Conservation (phyloP, 2,888 invertebrate species). For the Xylophagus ater region DNA sequence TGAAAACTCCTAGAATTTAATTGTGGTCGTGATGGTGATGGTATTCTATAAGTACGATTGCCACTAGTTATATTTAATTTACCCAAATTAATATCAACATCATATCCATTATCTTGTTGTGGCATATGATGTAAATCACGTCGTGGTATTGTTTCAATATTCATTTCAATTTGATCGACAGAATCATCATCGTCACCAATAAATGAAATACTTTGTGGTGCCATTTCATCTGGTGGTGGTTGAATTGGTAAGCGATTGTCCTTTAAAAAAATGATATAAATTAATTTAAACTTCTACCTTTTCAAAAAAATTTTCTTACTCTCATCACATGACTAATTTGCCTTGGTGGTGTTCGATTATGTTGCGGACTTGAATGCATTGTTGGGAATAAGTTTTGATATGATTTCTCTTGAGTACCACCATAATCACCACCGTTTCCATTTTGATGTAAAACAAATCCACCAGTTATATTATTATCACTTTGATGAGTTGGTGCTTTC, state of each 20-base stretch:
- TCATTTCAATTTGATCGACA: slow-evolving; percentile 35
- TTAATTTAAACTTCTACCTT: neutral
- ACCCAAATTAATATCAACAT: slow-evolving; percentile 55
- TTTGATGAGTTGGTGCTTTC: slow-evolving; percentile 31
- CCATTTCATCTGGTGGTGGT: slow-evolving; percentile 70
- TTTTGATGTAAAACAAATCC: slow-evolving; percentile 59
- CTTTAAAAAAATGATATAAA: slow-evolving; percentile 10
- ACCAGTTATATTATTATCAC: slow-evolving; percentile 19
- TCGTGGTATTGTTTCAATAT: slow-evolving; percentile 30
- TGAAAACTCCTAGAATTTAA: slow-evolving; percentile 62
- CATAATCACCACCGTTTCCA: slow-evolving; percentile 50
- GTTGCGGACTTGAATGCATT: slow-evolving; percentile 55
- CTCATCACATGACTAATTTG: slow-evolving; percentile 33
- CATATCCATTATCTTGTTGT: slow-evolving; percentile 30
- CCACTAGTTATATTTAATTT: slow-evolving; percentile 78
- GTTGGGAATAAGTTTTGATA: slow-evolving; percentile 34
- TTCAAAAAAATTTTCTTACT: slow-evolving; percentile 21
- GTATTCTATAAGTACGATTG: slow-evolving; percentile 77
- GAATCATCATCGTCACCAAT: slow-evolving; percentile 59
- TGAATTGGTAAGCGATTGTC: slow-evolving; percentile 25
- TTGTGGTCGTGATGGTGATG: slow-evolving; percentile 73
- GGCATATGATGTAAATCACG: slow-evolving; percentile 23
- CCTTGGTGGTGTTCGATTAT: slow-evolving; percentile 48
- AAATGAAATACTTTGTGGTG: slow-evolving; percentile 86
- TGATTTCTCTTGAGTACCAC: slow-evolving; percentile 42